Conservation (phyloP, 2,113 vertebrate species). For the Bostrychus sinensis region DNA sequence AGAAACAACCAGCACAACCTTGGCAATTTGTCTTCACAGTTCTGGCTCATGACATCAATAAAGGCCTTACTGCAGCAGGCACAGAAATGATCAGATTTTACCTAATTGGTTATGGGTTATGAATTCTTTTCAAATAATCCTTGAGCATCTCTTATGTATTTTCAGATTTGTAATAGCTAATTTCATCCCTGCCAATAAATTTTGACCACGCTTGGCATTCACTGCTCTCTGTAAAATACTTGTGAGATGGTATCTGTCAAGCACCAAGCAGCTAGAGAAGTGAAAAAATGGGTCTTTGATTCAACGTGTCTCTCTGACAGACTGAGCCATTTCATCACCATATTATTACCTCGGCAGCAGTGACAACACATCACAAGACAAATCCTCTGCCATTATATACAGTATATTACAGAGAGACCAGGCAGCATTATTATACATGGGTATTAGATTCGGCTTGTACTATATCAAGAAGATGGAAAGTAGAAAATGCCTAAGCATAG, state of each 20-base stretch:
- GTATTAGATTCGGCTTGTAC: slow-evolving; percentile 2
- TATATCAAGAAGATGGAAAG: neutral
- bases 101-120: neutral
- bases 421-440: neutral
- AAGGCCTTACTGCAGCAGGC: too few relatives aligned
- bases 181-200: slow-evolving; percentile 1
- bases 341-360: slow-evolving; percentile 27
- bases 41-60: too few relatives aligned
- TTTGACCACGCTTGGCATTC: slow-evolving; percentile 37
- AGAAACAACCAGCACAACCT: too few relatives aligned
- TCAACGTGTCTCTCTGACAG: slow-evolving; percentile 19
- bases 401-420: neutral
- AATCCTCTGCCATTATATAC: slow-evolving; percentile 3
- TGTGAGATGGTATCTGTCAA: slow-evolving; percentile 25
- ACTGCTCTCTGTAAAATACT: slow-evolving; percentile 23
- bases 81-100: too few relatives aligned
- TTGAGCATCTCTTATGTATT: neutral
- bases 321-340: slow-evolving; percentile 25
- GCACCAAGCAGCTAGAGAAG: neutral
- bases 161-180: slow-evolving; percentile 2
- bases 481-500: neutral
- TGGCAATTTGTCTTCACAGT: too few relatives aligned
- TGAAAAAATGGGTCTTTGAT: slow-evolving; percentile 6
- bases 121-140: slow-evolving; percentile 2
- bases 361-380: slow-evolving; percentile 13